A percentile compares a stretch with the other conserved stretches of the same genome.
Evolutionary conservation across 2,797 vertebrate species (phyloP).

Genomic region (Philypnodon macrostomus): DNA sequence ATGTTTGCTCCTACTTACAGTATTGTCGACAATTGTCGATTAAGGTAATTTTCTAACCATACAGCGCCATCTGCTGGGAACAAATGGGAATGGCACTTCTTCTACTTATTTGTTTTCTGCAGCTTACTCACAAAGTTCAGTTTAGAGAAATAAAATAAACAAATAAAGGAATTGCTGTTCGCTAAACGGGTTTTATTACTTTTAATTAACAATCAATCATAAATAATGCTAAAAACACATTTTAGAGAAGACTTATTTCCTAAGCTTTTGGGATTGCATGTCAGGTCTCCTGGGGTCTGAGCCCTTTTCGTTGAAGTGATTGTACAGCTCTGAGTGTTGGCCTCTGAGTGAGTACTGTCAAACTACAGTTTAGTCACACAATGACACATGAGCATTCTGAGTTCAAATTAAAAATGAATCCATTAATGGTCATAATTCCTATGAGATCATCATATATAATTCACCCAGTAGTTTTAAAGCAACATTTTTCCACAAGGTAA

Average conservation of each 20-base stretch:
- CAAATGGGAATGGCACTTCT: slow-evolving; percentile 22
- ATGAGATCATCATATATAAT: slow-evolving; percentile 8
- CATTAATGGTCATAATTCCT: slow-evolving; percentile 2
- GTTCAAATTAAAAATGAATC: slow-evolving; percentile 27
- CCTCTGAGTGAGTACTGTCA: slow-evolving; percentile 39
- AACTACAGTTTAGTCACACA: slow-evolving; percentile 15
- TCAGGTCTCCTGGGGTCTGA: slow-evolving; percentile 27
- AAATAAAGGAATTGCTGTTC: no score
- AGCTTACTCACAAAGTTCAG: slow-evolving; percentile 2
- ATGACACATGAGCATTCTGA: slow-evolving; percentile 14
- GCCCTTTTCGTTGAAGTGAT: slow-evolving; percentile 46
- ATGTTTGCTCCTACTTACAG: slow-evolving; percentile 19
- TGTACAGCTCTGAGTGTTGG: slow-evolving; percentile 59
- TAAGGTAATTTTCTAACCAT: slow-evolving; percentile 47
- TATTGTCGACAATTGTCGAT: slow-evolving; percentile 42
- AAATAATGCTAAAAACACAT: slow-evolving; percentile 8
- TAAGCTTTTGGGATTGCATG: slow-evolving; percentile 12
- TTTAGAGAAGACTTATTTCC: background rate
- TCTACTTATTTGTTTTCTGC: slow-evolving; percentile 17
- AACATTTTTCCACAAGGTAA: slow-evolving; percentile 40
- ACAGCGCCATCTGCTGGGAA: slow-evolving; percentile 45
- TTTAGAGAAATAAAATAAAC: slow-evolving; percentile 17
- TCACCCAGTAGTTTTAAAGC: slow-evolving; percentile 41
- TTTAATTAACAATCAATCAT: slow-evolving; percentile 22
- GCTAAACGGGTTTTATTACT: no score